These are phyloP conservation scores for Tholera decimalis DNA, from an alignment of 2,888 invertebrate genomes.

Conservation along the genomic window DNA sequence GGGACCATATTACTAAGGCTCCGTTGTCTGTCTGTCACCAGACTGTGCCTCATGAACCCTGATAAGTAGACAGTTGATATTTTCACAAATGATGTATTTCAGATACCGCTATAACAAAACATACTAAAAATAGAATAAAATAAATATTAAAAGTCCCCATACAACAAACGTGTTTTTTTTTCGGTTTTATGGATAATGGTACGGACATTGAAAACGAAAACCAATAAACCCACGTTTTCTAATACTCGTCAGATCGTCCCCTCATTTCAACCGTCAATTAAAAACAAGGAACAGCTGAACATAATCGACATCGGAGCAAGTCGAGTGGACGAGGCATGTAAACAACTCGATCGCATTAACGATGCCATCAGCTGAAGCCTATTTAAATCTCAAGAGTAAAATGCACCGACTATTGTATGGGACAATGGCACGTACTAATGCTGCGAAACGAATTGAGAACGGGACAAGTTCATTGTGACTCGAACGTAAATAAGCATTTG, in stretches of 20 bases:
- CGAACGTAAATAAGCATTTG: conserved; percentile 89
- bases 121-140: too few species aligned
- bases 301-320: conserved; percentile 45
- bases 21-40: too few species aligned
- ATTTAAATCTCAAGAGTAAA: conserved; percentile 79
- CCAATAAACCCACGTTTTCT: conserved; percentile 6
- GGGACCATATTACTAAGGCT: too few species aligned
- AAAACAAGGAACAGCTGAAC: conserved; percentile 34
- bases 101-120: too few species aligned
- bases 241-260: conserved; percentile 10
- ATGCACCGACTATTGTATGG: conserved; percentile 77
- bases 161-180: too few species aligned
- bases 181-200: neutral
- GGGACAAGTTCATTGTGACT: conserved; percentile 86
- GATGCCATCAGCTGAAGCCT: conserved; percentile 74
- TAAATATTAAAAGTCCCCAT: too few species aligned
- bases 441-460: conserved; percentile 85
- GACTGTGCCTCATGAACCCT: too few species aligned
- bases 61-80: too few species aligned
- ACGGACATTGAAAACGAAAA: neutral
- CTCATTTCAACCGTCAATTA: conserved; percentile 39
- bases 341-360: conserved; percentile 75
- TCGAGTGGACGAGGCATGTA: conserved; percentile 52
- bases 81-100: too few species aligned
- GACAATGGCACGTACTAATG: conserved; percentile 84